These are phyloP conservation scores for Leptinotarsa juncta DNA, from an alignment of 2,888 invertebrate genomes.

Conservation along the genomic window DNA sequence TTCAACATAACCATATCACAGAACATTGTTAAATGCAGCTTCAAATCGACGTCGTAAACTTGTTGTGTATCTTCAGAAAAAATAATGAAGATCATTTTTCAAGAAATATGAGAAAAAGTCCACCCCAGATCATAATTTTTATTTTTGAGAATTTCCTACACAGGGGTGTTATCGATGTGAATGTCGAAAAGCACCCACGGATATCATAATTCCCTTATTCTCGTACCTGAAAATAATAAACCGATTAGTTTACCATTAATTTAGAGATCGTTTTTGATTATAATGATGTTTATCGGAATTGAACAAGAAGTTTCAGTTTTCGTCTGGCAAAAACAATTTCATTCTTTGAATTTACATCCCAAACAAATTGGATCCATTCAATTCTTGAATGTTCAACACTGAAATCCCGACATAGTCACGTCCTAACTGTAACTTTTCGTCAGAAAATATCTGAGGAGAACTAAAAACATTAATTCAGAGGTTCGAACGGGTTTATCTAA, in stretches of 20 bases:
- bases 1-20: constrained; percentile 51
- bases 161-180: constrained; percentile 77
- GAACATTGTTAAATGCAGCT: constrained; percentile 54
- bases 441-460: constrained; percentile 37
- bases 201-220: constrained; percentile 83
- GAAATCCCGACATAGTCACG: constrained; percentile 38
- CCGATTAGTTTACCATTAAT: too few species aligned
- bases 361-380: not conserved
- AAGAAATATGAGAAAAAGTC: constrained; percentile 82
- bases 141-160: constrained; percentile 80
- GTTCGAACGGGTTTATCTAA: constrained; percentile 41
- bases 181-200: constrained; percentile 82
- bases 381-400: constrained; percentile 29
- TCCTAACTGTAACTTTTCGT: constrained; percentile 32
- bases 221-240: constrained; percentile 62
- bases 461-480: constrained; percentile 42
- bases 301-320: too few species aligned
- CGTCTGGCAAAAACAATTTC: not conserved
- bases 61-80: constrained; percentile 78
- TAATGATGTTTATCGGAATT: too few species aligned
- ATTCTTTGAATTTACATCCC: not conserved
- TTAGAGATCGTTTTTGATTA: too few species aligned
- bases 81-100: constrained; percentile 80
- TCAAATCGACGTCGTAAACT: constrained; percentile 59
- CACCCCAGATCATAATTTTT: constrained; percentile 84